These are phyloP conservation scores for Lasioglossum figueresi DNA, from an alignment of 2,888 invertebrate genomes.

Conservation along the genomic window DNA sequence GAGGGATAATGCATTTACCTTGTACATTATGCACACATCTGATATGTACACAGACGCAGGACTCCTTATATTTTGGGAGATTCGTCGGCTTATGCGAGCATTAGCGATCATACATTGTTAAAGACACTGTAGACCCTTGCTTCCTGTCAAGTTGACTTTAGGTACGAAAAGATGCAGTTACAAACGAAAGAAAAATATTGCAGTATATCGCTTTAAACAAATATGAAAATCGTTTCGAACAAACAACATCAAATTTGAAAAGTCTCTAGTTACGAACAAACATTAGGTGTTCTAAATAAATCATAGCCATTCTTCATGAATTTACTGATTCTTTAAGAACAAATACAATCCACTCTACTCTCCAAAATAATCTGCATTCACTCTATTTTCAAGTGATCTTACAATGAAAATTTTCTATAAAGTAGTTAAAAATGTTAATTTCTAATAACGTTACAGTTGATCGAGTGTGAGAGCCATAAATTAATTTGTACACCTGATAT, in stretches of 20 bases:
- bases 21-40: constrained; percentile 44
- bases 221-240: not conserved
- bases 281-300: not conserved
- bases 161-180: not conserved
- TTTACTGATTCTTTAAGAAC: not conserved
- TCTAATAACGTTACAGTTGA: not conserved
- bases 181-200: not conserved
- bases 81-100: constrained; percentile 19
- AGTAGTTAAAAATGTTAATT: not conserved
- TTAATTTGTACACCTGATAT: not conserved
- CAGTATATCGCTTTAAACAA: not conserved
- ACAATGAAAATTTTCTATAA: not conserved
- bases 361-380: not conserved
- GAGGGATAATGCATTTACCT: constrained; percentile 53
- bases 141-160: not conserved
- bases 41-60: constrained; percentile 17
- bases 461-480: not conserved
- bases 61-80: constrained; percentile 34
- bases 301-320: not conserved
- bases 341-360: not conserved
- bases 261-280: not conserved
- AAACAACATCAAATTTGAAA: not conserved
- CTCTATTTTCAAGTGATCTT: not conserved
- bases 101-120: constrained; percentile 14
- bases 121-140: not conserved